Base-by-base conservation (phyloP, 2,113 vertebrate species). In the Crypturellus undulatus region DNA sequence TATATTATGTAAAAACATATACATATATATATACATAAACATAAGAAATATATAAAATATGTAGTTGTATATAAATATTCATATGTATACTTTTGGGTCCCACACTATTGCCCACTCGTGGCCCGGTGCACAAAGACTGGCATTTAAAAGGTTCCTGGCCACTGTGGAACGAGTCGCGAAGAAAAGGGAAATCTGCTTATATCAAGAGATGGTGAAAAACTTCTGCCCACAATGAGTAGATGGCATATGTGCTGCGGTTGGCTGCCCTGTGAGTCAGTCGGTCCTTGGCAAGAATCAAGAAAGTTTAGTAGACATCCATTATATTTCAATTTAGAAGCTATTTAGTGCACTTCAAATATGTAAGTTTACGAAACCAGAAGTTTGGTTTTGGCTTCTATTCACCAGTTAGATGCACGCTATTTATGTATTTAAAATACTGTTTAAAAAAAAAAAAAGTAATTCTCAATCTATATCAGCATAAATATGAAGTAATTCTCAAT, bases 251-350 rank as follows among this genome's bases (percentile, higher is more conserved):
- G 3, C 34, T 69, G 40, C 28, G 42, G 20, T 62, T 34, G 36
- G 20, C 72, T 84, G 40, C 49, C 40, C 40, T 69, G 12, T 58
- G 75, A 72, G 26, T 40, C 54, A 42, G 56, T 17, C 34, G 36
- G 24, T 52, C 18, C 58, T 68, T 52, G n/a, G 49, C 60, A 62
- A 90, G 34, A 93, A 81, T 67, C 49, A 79, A 79, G 43, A 84
- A 88, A 83, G 42, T 67, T 96, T 94, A 84, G 68, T 62, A 92
- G 88, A 73, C 43, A 76, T 65, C 64, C 2, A 1, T 64, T 85
- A 75, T 56, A 54, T 94, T 91, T 92, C 79, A 92, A 84, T 95
- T 93, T 81, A 90, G 96, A 91, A 25, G 78, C 82, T 90, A 69
- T 92, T 97, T 95, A 83, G 54, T 91, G 45, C 22, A 42, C 22